phyloP scores from a whole-genome alignment of 2,888 invertebrate species.

The Abrostola tripartita region DNA sequence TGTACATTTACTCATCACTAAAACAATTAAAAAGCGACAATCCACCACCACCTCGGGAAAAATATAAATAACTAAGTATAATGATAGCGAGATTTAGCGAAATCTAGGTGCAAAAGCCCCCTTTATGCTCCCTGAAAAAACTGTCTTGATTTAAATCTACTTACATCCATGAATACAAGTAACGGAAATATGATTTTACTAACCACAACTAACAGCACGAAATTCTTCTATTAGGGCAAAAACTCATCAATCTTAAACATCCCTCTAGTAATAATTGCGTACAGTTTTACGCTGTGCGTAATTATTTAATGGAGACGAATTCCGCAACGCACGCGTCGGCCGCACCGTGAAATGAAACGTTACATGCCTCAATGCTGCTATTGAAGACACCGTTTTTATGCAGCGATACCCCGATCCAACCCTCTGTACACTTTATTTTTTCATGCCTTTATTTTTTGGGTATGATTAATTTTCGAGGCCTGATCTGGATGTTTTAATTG shows the following conservation, averaged over 20 bases:
- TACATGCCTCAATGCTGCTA: slow-evolving; percentile 73
- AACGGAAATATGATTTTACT: slow-evolving; percentile 21
- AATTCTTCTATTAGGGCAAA: slow-evolving; percentile 40
- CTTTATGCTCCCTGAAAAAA: too few relatives aligned
- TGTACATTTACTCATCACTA: too few relatives aligned
- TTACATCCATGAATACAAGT: too few relatives aligned
- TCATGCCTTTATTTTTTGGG: slow-evolving; percentile 40
- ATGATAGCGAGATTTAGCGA: too few relatives aligned
- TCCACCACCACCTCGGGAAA: too few relatives aligned
- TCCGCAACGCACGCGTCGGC: slow-evolving; percentile 73
- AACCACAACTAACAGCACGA: slow-evolving; percentile 35
- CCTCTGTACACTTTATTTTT: slow-evolving; percentile 49
- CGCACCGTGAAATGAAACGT: slow-evolving; percentile 82
- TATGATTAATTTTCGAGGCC: slow-evolving; percentile 52
- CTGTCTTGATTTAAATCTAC: too few relatives aligned
- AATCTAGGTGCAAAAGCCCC: too few relatives aligned
- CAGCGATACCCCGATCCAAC: slow-evolving; percentile 52
- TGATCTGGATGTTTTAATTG: slow-evolving; percentile 57
- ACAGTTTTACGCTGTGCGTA: slow-evolving; percentile 65
- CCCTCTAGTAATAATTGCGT: slow-evolving; percentile 58
- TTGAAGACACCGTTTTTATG: slow-evolving; percentile 66
- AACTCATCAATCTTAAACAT: slow-evolving; percentile 54
- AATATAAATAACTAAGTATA: too few relatives aligned
- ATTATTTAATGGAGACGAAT: slow-evolving; percentile 84
- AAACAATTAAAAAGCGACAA: too few relatives aligned